Evolutionary conservation across 2,113 vertebrate species (phyloP).

Genomic region (Phaethon lepturus): DNA sequence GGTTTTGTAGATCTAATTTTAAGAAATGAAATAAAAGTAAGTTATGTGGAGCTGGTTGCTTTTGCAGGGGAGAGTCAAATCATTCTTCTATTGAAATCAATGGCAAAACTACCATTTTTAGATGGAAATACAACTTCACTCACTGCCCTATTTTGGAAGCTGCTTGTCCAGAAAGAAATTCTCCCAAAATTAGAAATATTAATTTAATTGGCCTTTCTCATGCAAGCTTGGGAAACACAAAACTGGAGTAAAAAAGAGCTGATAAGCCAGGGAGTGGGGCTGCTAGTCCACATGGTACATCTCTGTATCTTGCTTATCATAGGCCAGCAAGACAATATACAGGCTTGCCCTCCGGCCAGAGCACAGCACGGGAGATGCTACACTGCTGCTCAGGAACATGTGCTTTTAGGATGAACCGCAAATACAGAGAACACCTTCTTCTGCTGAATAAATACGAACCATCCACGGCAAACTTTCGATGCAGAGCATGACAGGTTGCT

Average conservation of each 20-base stretch:
- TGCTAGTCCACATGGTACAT: not conserved
- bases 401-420: not conserved
- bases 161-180: not conserved
- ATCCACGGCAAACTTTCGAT: not conserved
- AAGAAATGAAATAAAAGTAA: conserved; percentile 2
- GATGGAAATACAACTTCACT: not conserved
- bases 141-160: not conserved
- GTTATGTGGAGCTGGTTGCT: not conserved
- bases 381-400: not conserved
- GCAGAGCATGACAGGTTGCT: not conserved
- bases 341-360: not conserved
- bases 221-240: not conserved
- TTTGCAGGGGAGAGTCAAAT: not conserved
- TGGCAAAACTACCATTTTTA: not conserved
- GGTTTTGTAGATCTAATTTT: conserved; percentile 23
- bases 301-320: not conserved
- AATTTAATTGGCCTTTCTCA: not conserved
- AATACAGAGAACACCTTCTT: not conserved
- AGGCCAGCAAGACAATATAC: not conserved
- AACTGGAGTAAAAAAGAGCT: not conserved
- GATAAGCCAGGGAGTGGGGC: rapidly evolving
- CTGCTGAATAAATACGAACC: not conserved
- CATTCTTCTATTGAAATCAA: not conserved
- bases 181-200: not conserved
- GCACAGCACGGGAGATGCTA: not conserved